Evolutionary conservation across 2,113 vertebrate species (phyloP), one percentile per base, ranked within the genome.

Genomic region (Dascyllus trimaculatus): DNA sequence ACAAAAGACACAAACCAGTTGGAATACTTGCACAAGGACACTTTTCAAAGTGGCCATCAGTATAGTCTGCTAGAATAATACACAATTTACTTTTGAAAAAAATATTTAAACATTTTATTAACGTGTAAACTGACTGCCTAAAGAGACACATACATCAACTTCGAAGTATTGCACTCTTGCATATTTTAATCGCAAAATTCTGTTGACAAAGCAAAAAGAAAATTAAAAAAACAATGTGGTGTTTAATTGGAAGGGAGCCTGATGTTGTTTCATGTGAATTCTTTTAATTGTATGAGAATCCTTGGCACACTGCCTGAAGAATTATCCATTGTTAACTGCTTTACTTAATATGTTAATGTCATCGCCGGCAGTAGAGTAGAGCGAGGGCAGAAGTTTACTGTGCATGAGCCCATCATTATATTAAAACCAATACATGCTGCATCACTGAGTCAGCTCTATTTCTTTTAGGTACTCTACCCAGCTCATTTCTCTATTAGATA

Each of bases 341-440:
- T 76, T 71, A 82, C 64, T 83, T 84, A 86, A 87, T 76, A 82
- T 86, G 70, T 71, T 82, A 85, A 85, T 85, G 58, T 45, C 43
- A 80, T 32, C 0, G 14, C 22, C 5, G 11, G 54, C 38, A 72
- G 60, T 40, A 26, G 4, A 75, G 22, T 26, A 25, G 10, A 53
- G 32, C 26, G 11, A 40, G 25, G 63, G 51, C 6, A 22, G 38
- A 6, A 5, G 24, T 83, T 74, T 13, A 40, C 25, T 13, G 38
- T 62, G 14, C 15, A 48, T 56, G 18, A 10, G 48, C 26, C 35
- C 1, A 5, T 74, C 17, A 19, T 64, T 66, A 45, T 17, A 69
- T 63, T 48, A 60, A 74, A 74, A 38, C 38, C 22, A 57, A 56
- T 0, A 2, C 15, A 46, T 10, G 24, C 45, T 54, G 46, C 24